Conservation (phyloP, 2,113 vertebrate species). For the Sebastes schlegelii region DNA sequence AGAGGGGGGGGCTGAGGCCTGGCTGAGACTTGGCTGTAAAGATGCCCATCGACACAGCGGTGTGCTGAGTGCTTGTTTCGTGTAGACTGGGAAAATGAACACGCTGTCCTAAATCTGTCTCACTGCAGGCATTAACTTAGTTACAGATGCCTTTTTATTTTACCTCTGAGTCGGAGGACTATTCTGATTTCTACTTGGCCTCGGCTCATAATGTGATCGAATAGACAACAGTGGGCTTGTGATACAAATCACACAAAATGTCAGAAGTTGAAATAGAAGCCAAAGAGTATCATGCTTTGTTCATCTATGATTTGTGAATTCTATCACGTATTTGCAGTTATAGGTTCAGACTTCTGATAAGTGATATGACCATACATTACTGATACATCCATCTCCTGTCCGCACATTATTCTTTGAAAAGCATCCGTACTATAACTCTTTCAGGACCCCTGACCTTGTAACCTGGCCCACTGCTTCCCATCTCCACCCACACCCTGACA, state of each 20-base stretch:
- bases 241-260: conserved; percentile 24
- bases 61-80: conserved; percentile 41
- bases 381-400: background rate
- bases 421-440: background rate
- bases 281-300: background rate
- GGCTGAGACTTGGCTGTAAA: conserved; percentile 53
- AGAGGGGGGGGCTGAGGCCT: conserved; percentile 7
- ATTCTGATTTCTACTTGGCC: conserved; percentile 34
- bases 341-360: background rate
- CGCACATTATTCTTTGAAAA: conserved; percentile 9
- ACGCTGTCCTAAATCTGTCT: conserved; percentile 46
- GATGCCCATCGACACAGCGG: conserved; percentile 52
- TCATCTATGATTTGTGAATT: conserved; percentile 8
- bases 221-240: conserved; percentile 17
- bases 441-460: conserved; percentile 33
- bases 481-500: conserved; percentile 54
- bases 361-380: background rate
- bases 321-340: conserved; percentile 20
- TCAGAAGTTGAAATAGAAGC: conserved; percentile 10
- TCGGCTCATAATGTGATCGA: conserved; percentile 27
- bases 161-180: conserved; percentile 17
- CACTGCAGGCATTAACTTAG: conserved; percentile 43
- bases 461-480: conserved; percentile 39
- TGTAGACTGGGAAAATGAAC: conserved; percentile 52
- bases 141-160: conserved; percentile 50